Base-by-base conservation (phyloP, 2,888 invertebrate species). In the Coelogynopora nodosa region DNA sequence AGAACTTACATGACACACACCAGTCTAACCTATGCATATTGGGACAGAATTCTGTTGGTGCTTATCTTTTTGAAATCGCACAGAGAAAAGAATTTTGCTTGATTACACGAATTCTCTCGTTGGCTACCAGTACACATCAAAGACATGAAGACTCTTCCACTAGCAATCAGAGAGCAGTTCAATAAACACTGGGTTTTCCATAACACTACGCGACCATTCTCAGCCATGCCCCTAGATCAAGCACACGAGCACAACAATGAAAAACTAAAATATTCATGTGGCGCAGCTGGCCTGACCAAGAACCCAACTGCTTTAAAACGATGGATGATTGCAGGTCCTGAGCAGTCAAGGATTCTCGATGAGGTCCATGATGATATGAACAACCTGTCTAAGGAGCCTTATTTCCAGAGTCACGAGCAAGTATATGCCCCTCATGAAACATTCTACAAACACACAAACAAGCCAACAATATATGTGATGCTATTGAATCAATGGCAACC, bases 351-450 rank as follows among this genome's bases (percentile, higher is more conserved):
- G 74, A 74, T 74, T 74, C 74, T 74, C 74, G 74, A 74, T 74
- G 23, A 74, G 5, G 5, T 74, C 23, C 74, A 74, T 10, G 74
- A 74, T 74, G 74, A 74, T 74, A 74, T 74, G 74, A 74, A 74
- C 74, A 74, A 74, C 74, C 74, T 74, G 74, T 74, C 74, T 74
- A 26, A 74, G 74, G 74, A 74, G 74, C 27, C 74, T 74, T 74
- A 10, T 74, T 74, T 74, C 74, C 74, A 74, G 23, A 74, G 74
- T 74, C 74, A 74, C 74, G 74, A 74, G 74, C 18, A 74, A 74
- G 74, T 10, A 74, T 74, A 74, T 74, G 74, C 74, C 74, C 5
- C 74, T 74, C 74, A 74, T 13, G 74, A 74, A 74, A 74, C 5
- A 74, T 74, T 74, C 74, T 18, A 49, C 49, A 49, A 49, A 49